These are phyloP conservation scores for Tenebrosternarchus preto DNA, from an alignment of 2,113 vertebrate genomes.

Conservation along the genomic window DNA sequence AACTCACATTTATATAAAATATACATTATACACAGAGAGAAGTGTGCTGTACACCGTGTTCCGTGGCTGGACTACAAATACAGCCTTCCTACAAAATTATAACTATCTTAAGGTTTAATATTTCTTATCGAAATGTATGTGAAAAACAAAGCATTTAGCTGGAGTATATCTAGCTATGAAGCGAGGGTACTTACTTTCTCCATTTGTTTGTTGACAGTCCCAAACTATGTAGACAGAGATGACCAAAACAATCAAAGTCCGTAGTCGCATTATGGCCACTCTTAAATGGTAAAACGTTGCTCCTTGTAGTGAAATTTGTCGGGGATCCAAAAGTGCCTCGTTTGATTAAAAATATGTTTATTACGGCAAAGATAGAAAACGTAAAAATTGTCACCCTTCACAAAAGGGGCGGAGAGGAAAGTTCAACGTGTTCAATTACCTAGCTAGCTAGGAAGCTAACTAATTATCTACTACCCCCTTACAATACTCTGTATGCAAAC, in stretches of 20 bases:
- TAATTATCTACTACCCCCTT: background rate
- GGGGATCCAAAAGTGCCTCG: conserved; percentile 47
- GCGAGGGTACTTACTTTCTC: conserved; percentile 72
- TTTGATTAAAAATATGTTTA: conserved; percentile 49
- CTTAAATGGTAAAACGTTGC: conserved; percentile 9
- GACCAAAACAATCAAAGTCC: conserved; percentile 66
- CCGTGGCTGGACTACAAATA: too few relatives aligned
- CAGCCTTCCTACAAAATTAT: too few relatives aligned
- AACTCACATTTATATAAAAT: too few relatives aligned
- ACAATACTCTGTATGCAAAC: too few relatives aligned
- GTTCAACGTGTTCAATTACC: conserved; percentile 74
- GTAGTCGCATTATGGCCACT: conserved; percentile 66
- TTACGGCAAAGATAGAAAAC: conserved; percentile 58
- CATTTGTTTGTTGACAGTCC: conserved; percentile 66
- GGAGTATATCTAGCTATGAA: too few relatives aligned
- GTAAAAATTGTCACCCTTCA: conserved; percentile 60
- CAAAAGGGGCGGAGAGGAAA: conserved; percentile 73
- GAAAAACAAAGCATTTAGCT: too few relatives aligned
- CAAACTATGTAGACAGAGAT: conserved; percentile 64
- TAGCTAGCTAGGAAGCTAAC: conserved; percentile 50
- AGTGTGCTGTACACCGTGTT: too few relatives aligned
- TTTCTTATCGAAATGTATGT: too few relatives aligned
- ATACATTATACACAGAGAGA: too few relatives aligned
- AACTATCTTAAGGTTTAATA: too few relatives aligned
- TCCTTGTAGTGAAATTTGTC: conserved; percentile 26